Base-by-base conservation (phyloP, 2,797 vertebrate species). In the Percopsis omiscomaycus region DNA sequence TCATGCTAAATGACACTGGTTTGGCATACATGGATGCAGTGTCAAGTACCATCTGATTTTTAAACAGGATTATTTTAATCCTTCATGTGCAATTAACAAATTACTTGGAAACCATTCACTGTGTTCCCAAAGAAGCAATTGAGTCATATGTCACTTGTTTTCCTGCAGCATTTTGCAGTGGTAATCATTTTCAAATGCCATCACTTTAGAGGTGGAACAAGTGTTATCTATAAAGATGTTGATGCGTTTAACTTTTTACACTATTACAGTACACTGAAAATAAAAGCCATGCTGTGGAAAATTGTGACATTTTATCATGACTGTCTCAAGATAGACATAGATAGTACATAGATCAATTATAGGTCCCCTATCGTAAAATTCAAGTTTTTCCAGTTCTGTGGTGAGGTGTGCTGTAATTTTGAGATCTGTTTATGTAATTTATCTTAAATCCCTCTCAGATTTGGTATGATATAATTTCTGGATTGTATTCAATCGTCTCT, bases 111-210 rank as follows among this genome's bases (percentile, higher is more conserved):
- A 15, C 15, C 54, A 53, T 61, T 65, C 64, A 69, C 14, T 58
- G 48, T 74, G 66, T 74, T 47, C 22, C 70, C 73, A 30, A n/a
- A 16, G 58, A 51, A 55, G 52, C 8, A 1, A 48, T 46, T 62
- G 52, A 74, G 49, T 73, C 68, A 74, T 69, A 30, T 80, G 69
- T 73, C 55, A 59, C 52, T 62, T n/a, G 58, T 42, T 80, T 68
- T 37, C 59, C 64, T 70, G 55, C n/a, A 70, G 78, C 74, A 66
- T 69, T 74, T 63, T 53, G 1, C 53, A 73, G 54, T 83, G 75
- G 82, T 86, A 68, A 81, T 80, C 70, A 75, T 55, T 78, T 72
- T 68, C 9, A 79, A 84, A 84, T 76, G 65, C 47, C 54, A 68
- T 60, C 74, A 61, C 53, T 74, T 55, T 78, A 55, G 54, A 63